Base-by-base conservation (phyloP, 1,140 invertebrate genomes). In the Drosophila ercepeae region DNA sequence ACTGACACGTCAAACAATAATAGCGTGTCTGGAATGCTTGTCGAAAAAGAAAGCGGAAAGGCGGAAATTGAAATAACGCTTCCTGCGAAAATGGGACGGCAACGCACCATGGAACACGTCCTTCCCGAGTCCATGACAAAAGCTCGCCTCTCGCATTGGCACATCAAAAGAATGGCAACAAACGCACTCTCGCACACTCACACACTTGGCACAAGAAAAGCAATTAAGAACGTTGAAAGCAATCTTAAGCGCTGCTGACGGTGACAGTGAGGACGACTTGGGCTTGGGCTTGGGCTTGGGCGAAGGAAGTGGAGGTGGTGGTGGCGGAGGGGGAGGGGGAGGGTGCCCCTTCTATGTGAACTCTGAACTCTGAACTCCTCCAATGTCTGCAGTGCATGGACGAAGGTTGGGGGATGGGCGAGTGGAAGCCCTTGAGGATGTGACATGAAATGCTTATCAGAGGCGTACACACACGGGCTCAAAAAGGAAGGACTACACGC, bases 361-460 rank as follows among this genome's bases (percentile, higher is more conserved):
- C 71, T 83, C 9, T 36, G 34, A 36, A 36, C 34, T 36, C 39
- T 42, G 39, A 18, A 32, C 16, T 16, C 16, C 39, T 39, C 42
- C 54, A 53, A 58, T 83, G 70, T 45, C 69, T 73, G 70, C 19
- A 45, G 32, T 36, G 50, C 13, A 23, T 53, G 58, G 13, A 14
- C 13, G 54, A 46, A 34, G 53, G 61, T 59, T 39, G 39, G 14
- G 16, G 39, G 1, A 18, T 7, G 16, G 8, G 8, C 7, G 68
- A 64, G 50, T 64, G 53, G 72, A 79, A 72, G 76, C 73, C 76
- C 81, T 86, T 73, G 78, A 89, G 86, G 73, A 89, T 89, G 86
- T 89, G 86, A 89, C 86, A 89, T 89, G 86, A 89, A 89, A 89
- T 89, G 84, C 84, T 89, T 89, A 89, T 89, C 86, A 89, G 86